Evolutionary conservation across 2,888 invertebrate species (phyloP).

Genomic region (Drosophila flavopinicola): DNA sequence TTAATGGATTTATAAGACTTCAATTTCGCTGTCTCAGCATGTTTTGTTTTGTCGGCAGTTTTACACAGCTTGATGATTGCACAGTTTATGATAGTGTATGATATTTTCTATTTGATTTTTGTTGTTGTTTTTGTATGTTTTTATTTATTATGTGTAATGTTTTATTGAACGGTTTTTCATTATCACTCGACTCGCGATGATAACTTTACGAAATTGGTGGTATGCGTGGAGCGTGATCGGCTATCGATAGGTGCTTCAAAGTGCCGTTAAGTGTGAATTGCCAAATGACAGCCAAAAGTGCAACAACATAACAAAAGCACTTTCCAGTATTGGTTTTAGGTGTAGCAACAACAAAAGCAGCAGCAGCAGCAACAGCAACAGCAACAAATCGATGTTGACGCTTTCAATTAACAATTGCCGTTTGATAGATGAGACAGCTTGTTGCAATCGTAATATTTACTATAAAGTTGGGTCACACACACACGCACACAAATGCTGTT

Average conservation of each 20-base stretch:
- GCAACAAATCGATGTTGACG: conserved; percentile 60
- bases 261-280: conserved; percentile 67
- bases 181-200: conserved; percentile 33
- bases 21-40: conserved; percentile 7
- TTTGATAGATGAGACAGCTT: conserved; percentile 58
- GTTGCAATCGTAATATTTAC: conserved; percentile 38
- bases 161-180: conserved; percentile 44
- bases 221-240: conserved; percentile 37
- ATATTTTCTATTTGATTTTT: background rate
- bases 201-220: conserved; percentile 52
- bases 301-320: conserved; percentile 37
- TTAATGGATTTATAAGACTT: conserved; percentile 35
- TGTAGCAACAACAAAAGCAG: conserved; percentile 8
- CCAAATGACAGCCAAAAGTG: conserved; percentile 49
- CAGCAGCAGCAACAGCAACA: conserved; percentile 4
- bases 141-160: conserved; percentile 11
- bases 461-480: conserved; percentile 35
- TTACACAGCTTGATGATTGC: conserved; percentile 1
- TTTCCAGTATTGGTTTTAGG: conserved; percentile 36
- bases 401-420: conserved; percentile 73
- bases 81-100: conserved; percentile 4
- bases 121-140: background rate
- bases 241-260: conserved; percentile 45
- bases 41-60: conserved; percentile 7
- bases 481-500: conserved; percentile 17